Percentiles rank a stretch among this genome's conserved stretches.
These are phyloP conservation scores for Taenaris catops DNA, from an alignment of 2,888 invertebrate species.

Conservation along the genomic window DNA sequence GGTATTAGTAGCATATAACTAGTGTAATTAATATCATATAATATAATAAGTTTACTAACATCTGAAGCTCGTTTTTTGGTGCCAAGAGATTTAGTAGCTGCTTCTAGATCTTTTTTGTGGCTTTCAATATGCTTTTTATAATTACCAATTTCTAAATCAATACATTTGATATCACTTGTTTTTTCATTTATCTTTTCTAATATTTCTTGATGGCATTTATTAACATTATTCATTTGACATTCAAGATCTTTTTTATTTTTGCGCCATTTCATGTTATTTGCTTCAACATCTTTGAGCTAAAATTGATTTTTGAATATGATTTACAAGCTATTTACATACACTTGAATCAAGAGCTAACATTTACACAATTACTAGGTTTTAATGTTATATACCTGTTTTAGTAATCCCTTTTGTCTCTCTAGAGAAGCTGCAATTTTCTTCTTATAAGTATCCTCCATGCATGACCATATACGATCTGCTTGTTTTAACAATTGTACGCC, in stretches of 20 bases:
- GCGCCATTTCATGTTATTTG: slow-evolving; percentile 50
- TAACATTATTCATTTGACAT: slow-evolving; percentile 38
- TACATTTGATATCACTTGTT: slow-evolving; percentile 44
- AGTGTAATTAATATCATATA: too few relatives aligned
- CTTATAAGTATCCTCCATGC: slow-evolving; percentile 71
- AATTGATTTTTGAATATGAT: too few relatives aligned
- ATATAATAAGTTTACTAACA: too few relatives aligned
- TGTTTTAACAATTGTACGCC: slow-evolving; percentile 74
- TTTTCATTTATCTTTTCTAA: slow-evolving; percentile 46
- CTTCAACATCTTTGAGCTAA: slow-evolving; percentile 49
- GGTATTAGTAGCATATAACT: too few relatives aligned
- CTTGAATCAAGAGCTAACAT: too few relatives aligned
- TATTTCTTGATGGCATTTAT: slow-evolving; percentile 44
- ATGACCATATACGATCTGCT: slow-evolving; percentile 78
- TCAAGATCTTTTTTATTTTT: slow-evolving; percentile 56
- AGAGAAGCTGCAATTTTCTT: slow-evolving; percentile 47
- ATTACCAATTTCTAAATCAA: slow-evolving; percentile 45
- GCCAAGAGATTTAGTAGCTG: slow-evolving; percentile 31
- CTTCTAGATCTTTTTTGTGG: slow-evolving; percentile 37
- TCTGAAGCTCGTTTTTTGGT: slow-evolving; percentile 43
- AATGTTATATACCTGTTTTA: slow-evolving; percentile 39
- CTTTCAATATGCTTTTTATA: slow-evolving; percentile 42
- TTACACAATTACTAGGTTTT: too few relatives aligned
- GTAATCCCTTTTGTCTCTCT: slow-evolving; percentile 41
- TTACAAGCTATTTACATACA: too few relatives aligned